These are phyloP conservation scores for Autographa pulchrina DNA, from an alignment of 2,888 invertebrate species.

Conservation along the genomic window DNA sequence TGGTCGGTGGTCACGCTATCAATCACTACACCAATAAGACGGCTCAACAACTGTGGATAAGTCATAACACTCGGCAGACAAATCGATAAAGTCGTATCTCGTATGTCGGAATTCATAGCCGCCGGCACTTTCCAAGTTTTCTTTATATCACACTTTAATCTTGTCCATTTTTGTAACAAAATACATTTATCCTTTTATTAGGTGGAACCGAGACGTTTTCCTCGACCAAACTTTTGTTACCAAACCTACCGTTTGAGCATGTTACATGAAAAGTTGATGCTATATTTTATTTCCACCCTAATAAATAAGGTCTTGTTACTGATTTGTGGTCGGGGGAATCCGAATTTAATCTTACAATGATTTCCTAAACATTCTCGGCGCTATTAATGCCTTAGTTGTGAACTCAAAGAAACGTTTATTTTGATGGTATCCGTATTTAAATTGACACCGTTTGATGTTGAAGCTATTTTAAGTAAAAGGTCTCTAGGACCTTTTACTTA, in stretches of 20 bases:
- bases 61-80: slow-evolving; percentile 12
- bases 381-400: slow-evolving; percentile 33
- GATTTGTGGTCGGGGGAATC: slow-evolving; percentile 57
- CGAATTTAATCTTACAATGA: slow-evolving; percentile 57
- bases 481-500: no score
- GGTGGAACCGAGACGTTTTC: slow-evolving; percentile 42
- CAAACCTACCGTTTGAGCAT: slow-evolving; percentile 54
- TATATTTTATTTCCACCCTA: slow-evolving; percentile 63
- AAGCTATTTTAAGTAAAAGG: no score
- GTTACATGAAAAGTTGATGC: slow-evolving; percentile 61
- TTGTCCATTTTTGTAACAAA: slow-evolving; percentile 43
- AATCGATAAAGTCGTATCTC: slow-evolving; percentile 30
- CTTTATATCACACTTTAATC: slow-evolving; percentile 43
- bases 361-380: slow-evolving; percentile 50
- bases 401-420: slow-evolving; percentile 23
- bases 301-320: slow-evolving; percentile 59
- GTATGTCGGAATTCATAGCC: slow-evolving; percentile 29
- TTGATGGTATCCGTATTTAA: slow-evolving; percentile 15
- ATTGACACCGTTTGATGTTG: slow-evolving; percentile 13
- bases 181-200: slow-evolving; percentile 48
- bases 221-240: slow-evolving; percentile 50
- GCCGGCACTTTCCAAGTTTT: slow-evolving; percentile 29
- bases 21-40: not conserved
- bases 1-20: not conserved
- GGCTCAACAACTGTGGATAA: slow-evolving; percentile 6